Conservation (phyloP, 2,797 vertebrate genomes). For the Lacerta viridis region DNA sequence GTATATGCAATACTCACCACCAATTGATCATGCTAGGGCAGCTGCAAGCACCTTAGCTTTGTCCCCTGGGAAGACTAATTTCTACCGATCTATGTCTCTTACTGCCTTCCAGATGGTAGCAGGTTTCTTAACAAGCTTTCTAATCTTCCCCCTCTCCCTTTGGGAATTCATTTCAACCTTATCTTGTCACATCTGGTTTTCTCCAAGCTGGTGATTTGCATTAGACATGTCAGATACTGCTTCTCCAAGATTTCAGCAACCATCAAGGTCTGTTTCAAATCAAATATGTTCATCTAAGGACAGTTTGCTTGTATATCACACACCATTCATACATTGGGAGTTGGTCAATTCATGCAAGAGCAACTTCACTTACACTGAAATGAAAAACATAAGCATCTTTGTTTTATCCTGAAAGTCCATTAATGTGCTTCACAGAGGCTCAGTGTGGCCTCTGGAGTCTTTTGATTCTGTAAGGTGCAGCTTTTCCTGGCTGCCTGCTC, state of each 20-base stretch:
- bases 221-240: not conserved
- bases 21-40: constrained; percentile 31
- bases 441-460: constrained; percentile 52
- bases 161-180: constrained; percentile 59
- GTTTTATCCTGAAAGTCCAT: constrained; percentile 43
- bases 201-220: constrained; percentile 44
- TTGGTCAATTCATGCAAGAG: not conserved
- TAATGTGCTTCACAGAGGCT: constrained; percentile 39
- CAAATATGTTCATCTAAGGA: not conserved
- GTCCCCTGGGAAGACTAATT: constrained; percentile 59
- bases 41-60: constrained; percentile 23
- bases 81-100: constrained; percentile 37
- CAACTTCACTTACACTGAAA: not conserved
- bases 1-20: not conserved
- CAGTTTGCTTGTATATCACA: fast-evolving
- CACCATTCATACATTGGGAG: not conserved
- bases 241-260: constrained; percentile 19
- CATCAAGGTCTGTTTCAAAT: fast-evolving
- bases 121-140: constrained; percentile 66
- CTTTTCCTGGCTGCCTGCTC: fast-evolving
- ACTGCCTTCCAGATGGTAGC: constrained; percentile 69
- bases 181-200: constrained; percentile 64
- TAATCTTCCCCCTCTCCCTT: constrained; percentile 41
- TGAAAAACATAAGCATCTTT: constrained; percentile 36
- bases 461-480: constrained; percentile 1